Conservation (phyloP, 2,888 invertebrate genomes). For the Eupithecia exiguata region DNA sequence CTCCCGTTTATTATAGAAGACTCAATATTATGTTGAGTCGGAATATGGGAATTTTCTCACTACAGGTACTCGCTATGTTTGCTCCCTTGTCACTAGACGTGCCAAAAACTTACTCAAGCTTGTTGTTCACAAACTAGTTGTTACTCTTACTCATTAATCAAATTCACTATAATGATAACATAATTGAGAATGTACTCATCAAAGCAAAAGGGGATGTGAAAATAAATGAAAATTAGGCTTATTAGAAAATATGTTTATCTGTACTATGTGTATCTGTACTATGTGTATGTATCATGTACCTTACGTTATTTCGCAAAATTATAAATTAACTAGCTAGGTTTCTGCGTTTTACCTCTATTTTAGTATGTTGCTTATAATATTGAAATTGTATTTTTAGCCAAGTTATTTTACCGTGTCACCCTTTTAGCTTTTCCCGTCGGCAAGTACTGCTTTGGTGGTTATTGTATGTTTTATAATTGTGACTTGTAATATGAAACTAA, state of each 20-base stretch:
- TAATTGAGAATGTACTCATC: neutral
- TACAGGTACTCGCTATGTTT: neutral
- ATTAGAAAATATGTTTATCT: neutral
- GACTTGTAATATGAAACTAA: neutral
- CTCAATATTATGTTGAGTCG: neutral
- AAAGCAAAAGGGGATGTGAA: neutral
- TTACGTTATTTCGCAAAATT: neutral
- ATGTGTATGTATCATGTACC: neutral
- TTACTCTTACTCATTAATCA: neutral
- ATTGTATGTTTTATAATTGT: neutral
- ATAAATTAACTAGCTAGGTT: slow-evolving; percentile 1
- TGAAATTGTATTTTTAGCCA: neutral
- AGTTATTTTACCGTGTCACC: neutral
- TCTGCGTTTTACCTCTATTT: neutral
- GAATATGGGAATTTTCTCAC: neutral
- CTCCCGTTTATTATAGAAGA: neutral
- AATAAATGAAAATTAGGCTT: neutral
- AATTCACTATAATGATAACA: neutral
- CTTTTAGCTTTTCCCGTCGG: neutral
- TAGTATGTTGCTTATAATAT: neutral
- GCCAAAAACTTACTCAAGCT: neutral
- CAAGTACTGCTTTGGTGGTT: neutral
- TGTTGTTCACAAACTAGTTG: neutral
- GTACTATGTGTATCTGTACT: no score
- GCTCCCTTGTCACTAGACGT: neutral